Evolutionary conservation across 2,797 vertebrate species (phyloP).

Genomic region (Enteromius viviparus): DNA sequence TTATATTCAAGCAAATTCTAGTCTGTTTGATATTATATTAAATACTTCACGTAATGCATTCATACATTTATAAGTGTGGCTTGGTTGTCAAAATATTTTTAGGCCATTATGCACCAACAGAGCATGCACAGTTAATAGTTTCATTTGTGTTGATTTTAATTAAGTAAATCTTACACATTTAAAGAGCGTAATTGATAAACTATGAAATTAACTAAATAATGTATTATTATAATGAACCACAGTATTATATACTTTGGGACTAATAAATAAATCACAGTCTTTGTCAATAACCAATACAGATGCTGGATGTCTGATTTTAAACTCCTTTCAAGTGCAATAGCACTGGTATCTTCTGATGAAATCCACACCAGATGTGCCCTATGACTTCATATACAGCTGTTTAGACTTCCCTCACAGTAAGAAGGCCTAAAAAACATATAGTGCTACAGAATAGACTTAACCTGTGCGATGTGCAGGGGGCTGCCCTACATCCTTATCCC

Average conservation of each 20-base stretch:
- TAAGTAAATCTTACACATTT: not conserved
- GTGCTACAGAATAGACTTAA: constrained; percentile 12
- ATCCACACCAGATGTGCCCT: constrained; percentile 43
- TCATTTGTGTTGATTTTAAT: not conserved
- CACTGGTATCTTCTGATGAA: constrained; percentile 17
- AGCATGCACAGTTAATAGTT: constrained; percentile 20
- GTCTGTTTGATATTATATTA: not conserved
- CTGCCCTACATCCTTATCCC: constrained; percentile 4
- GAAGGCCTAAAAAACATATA: constrained; percentile 40
- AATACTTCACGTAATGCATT: not conserved
- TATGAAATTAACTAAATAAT: not conserved
- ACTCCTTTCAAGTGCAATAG: constrained; percentile 2
- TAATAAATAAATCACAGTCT: not conserved
- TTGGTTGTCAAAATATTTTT: not conserved
- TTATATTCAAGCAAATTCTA: not conserved
- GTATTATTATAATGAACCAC: not conserved
- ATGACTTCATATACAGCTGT: constrained; percentile 44
- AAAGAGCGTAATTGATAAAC: not conserved
- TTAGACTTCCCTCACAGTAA: constrained; percentile 46
- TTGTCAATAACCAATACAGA: not conserved
- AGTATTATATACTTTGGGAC: not conserved
- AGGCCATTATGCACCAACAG: not conserved
- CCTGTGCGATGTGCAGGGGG: not conserved
- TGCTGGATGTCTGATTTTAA: constrained; percentile 9
- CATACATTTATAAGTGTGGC: not conserved